phyloP scores from a whole-genome alignment of 1,140 invertebrate genomes.

The Zaprionus ornatus region DNA sequence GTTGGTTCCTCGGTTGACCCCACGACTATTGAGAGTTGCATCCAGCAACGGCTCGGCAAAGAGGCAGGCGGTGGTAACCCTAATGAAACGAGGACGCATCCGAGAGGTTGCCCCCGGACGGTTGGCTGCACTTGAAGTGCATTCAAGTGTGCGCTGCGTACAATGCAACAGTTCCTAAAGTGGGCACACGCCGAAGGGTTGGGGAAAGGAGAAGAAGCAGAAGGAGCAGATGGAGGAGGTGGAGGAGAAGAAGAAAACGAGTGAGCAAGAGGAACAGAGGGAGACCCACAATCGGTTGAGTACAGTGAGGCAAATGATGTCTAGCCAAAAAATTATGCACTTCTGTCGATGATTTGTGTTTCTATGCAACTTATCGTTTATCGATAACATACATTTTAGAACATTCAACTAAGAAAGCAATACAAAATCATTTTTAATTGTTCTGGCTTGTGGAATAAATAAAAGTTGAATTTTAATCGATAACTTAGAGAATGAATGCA shows the following conservation, averaged over 20 bases:
- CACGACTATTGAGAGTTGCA: conserved; percentile 36
- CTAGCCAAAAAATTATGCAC: neutral
- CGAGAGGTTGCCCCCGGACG: conserved; percentile 24
- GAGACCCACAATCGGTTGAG: neutral
- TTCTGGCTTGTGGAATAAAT: too few species aligned
- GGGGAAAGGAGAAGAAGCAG: neutral
- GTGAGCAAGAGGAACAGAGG: neutral
- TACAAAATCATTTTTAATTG: neutral
- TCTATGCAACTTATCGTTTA: neutral
- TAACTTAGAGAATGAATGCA: too few species aligned
- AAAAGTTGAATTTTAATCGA: too few species aligned
- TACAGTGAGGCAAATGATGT: conserved; percentile 18
- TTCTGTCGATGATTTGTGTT: neutral
- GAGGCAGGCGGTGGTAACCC: conserved; percentile 7
- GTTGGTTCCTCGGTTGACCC: neutral
- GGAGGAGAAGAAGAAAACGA: neutral
- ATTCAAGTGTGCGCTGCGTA: conserved; percentile 56
- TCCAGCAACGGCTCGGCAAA: too few species aligned
- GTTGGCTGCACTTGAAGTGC: conserved; percentile 70
- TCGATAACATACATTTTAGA: neutral
- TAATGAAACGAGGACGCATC: conserved; percentile 32
- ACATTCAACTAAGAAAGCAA: neutral
- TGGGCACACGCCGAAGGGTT: conserved; percentile 2
- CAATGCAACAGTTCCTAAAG: conserved; percentile 45
- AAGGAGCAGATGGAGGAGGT: too few species aligned